These are phyloP conservation scores for Sylvilagus bachmani DNA, from an alignment of 2,113 vertebrate species.

Conservation along the genomic window DNA sequence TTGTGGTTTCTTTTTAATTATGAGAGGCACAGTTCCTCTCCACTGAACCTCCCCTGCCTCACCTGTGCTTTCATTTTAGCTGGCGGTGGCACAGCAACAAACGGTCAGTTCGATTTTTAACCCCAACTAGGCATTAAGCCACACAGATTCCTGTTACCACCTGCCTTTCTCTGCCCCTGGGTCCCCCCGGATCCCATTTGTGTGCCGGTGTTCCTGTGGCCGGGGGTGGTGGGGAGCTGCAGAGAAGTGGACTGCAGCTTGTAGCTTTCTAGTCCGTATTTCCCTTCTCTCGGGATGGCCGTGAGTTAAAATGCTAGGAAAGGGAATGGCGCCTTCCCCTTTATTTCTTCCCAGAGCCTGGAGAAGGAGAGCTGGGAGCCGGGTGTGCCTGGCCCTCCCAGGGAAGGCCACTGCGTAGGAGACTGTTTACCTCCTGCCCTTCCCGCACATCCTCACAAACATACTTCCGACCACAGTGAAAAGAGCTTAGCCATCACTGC, in stretches of 20 bases:
- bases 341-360: constrained; percentile 31
- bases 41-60: neutral
- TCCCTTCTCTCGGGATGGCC: constrained; percentile 19
- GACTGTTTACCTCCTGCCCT: rapidly evolving
- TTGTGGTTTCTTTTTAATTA: neutral
- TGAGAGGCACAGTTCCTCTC: neutral
- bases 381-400: neutral
- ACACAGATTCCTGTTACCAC: neutral
- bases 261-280: neutral
- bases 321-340: neutral
- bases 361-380: neutral
- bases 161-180: neutral
- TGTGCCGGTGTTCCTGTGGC: neutral
- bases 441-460: neutral
- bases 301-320: neutral
- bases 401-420: neutral
- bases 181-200: neutral
- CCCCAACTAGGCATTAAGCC: neutral
- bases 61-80: neutral
- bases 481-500: neutral
- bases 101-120: neutral
- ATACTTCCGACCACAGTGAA: neutral
- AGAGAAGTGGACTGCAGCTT: neutral
- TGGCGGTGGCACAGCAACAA: neutral
- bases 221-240: neutral